Evolutionary conservation across 2,888 invertebrate genomes (phyloP).

Genomic region (Polyommatus iphigenia): DNA sequence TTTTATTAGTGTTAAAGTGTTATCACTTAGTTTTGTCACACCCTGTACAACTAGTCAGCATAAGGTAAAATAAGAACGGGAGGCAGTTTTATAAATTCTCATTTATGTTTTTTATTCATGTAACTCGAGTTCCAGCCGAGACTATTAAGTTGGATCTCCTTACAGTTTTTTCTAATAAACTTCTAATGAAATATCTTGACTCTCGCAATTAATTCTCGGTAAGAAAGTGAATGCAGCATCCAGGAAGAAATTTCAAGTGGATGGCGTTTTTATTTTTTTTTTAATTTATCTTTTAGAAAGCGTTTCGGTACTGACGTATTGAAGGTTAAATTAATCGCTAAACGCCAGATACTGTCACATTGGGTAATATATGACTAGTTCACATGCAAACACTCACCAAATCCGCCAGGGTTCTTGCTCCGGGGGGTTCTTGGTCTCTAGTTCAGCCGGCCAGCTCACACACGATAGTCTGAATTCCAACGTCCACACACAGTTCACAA

Average conservation of each 20-base stretch:
- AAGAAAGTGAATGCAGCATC: not conserved
- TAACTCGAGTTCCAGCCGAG: not conserved
- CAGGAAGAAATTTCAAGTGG: not conserved
- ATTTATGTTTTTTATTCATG: not conserved
- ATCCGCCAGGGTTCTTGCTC: too few species aligned
- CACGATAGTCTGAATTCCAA: too few species aligned
- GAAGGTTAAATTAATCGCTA: too few species aligned
- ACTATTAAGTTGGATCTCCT: not conserved
- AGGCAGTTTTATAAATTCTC: not conserved
- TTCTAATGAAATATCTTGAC: constrained; percentile 15
- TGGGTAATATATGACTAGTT: too few species aligned
- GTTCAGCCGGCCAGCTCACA: too few species aligned
- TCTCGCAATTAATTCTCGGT: not conserved
- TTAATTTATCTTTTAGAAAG: not conserved
- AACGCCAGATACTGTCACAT: too few species aligned
- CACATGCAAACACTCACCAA: too few species aligned
- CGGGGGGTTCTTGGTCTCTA: too few species aligned
- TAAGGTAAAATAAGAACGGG: not conserved
- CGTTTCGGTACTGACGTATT: too few species aligned
- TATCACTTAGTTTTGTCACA: too few species aligned
- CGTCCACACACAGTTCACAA: too few species aligned
- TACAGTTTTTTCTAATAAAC: not conserved
- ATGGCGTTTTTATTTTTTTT: not conserved
- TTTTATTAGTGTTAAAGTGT: too few species aligned
- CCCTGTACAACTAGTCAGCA: not conserved